Percentiles rank a stretch among this genome's conserved stretches.
These are phyloP conservation scores for Cardinalis cardinalis DNA, from an alignment of 2,113 vertebrate genomes.

Conservation along the genomic window DNA sequence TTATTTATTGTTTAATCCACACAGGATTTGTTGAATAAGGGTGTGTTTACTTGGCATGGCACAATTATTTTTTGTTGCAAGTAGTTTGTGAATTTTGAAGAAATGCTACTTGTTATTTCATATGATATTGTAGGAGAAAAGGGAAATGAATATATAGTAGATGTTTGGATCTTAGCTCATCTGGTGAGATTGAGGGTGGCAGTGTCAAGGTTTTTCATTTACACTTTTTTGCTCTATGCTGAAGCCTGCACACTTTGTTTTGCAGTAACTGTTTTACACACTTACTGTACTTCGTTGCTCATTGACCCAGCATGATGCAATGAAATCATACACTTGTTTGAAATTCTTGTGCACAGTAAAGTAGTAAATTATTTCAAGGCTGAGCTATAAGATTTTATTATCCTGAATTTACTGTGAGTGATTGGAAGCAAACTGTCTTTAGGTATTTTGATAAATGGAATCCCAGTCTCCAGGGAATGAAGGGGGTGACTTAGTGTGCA, in stretches of 20 bases:
- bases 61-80: not conserved
- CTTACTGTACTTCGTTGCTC: not conserved
- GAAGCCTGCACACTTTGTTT: not conserved
- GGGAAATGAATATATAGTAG: not conserved
- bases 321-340: not conserved
- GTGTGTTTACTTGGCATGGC: not conserved
- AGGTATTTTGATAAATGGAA: not conserved
- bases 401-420: not conserved
- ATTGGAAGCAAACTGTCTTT: not conserved
- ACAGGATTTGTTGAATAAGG: not conserved
- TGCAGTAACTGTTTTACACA: not conserved
- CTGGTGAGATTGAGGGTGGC: not conserved
- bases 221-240: not conserved
- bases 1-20: not conserved
- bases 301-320: not conserved
- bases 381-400: not conserved
- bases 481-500: not conserved
- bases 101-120: not conserved
- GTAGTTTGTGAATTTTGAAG: not conserved
- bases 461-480: not conserved
- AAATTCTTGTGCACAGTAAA: not conserved
- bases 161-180: not conserved
- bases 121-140: not conserved
- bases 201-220: not conserved
- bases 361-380: not conserved